Percentiles rank a stretch among this genome's conserved stretches.
Conservation (phyloP, 2,797 vertebrate genomes). For the Lithobates sylvaticus region DNA sequence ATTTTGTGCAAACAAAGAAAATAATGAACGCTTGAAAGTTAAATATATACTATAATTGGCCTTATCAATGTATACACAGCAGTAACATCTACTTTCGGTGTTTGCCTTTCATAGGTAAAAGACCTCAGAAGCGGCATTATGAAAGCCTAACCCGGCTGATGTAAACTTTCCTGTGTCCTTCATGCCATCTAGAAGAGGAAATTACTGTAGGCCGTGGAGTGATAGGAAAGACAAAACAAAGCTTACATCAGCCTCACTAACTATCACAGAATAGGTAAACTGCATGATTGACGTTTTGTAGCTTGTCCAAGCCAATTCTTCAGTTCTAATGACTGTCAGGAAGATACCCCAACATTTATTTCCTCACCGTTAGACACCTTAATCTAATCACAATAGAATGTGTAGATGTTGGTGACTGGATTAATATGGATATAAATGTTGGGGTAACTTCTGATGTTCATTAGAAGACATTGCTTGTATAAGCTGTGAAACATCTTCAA, state of each 20-base stretch:
- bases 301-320: too few species aligned
- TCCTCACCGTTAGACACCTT: too few species aligned
- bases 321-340: too few species aligned
- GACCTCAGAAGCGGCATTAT: not conserved
- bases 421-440: too few species aligned
- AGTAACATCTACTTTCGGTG: not conserved
- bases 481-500: too few species aligned
- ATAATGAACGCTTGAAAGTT: not conserved
- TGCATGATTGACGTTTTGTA: too few species aligned
- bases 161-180: conserved; percentile 39
- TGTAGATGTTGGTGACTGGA: too few species aligned
- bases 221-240: not conserved
- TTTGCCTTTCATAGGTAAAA: conserved; percentile 38
- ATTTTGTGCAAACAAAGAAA: not conserved
- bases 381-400: too few species aligned
- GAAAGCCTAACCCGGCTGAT: conserved; percentile 10
- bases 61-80: not conserved
- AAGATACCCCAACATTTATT: too few species aligned
- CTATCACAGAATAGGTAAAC: too few species aligned
- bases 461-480: too few species aligned
- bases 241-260: conserved; percentile 13
- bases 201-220: conserved; percentile 8
- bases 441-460: too few species aligned
- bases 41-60: conserved; percentile 11
- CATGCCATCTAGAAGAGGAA: conserved; percentile 22